phyloP scores from a whole-genome alignment of 2,888 invertebrate genomes.

The Nasonia oneida region DNA sequence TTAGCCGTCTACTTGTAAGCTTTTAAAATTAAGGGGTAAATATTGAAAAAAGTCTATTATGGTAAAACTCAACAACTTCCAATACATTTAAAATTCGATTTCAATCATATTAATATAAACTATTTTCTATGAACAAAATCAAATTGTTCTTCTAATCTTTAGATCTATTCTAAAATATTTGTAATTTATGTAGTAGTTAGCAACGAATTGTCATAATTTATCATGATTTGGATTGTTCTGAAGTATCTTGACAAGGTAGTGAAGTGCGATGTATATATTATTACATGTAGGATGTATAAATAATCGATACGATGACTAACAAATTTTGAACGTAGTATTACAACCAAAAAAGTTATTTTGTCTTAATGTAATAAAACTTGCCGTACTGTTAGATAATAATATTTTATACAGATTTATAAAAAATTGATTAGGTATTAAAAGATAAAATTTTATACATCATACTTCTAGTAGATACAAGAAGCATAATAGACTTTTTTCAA shows the following conservation, averaged over 20 bases:
- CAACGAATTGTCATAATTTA: not conserved
- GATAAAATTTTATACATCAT: not conserved
- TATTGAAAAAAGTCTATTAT: slow-evolving; percentile 52
- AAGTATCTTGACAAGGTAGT: not conserved
- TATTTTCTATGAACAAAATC: not conserved
- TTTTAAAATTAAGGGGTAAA: slow-evolving; percentile 34
- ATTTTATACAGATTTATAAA: slow-evolving; percentile 9
- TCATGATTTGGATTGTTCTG: not conserved
- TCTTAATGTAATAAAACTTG: not conserved
- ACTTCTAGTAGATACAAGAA: not conserved
- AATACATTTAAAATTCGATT: not conserved
- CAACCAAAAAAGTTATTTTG: not conserved
- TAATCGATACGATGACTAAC: not conserved
- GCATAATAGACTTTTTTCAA: slow-evolving; percentile 32
- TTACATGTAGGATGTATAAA: not conserved
- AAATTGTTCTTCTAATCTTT: not conserved
- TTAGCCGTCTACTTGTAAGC: slow-evolving; percentile 41
- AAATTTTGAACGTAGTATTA: not conserved
- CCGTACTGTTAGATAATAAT: not conserved
- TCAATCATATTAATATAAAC: slow-evolving; percentile 20
- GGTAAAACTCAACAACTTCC: not conserved
- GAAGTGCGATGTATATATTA: not conserved
- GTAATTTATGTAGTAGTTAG: not conserved
- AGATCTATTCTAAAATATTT: not conserved
- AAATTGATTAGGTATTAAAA: not conserved